Evolutionary conservation across 1,140 invertebrate species (phyloP), one percentile per base, ranked within the genome.

Genomic region (Latrodectus geometricus): DNA sequence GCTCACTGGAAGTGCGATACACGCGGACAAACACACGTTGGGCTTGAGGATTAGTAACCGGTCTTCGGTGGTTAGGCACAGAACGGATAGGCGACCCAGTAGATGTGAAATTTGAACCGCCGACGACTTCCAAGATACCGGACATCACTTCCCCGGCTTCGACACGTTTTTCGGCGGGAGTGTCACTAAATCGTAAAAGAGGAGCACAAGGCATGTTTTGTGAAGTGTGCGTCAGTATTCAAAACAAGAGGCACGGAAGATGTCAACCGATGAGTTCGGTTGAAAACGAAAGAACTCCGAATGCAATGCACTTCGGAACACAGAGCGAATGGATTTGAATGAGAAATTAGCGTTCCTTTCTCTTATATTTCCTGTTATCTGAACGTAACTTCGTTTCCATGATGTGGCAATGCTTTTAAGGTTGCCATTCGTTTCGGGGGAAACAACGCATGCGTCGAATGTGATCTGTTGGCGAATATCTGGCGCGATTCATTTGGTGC

Each of bases 1-100:
- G 87, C 70, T 88, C 87, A 52, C 82, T 88, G 8, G 87, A 88
- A 15, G 87, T 88, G 4, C 76, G 76, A 35, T 88, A 88, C 12
- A 88, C 69, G 4, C 82, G 49, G 7, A 88, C 87, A 66, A 88
- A 88, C 12, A 88, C 78, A 17, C 83, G 74, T n/a, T 88, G 87
- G 15, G n/a, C 15, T 48, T 48, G 50, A 21, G 20, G 48, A 23
- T 12, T 76, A 35, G 49, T 35, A n/a, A 49, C 50, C 5, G 35
- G 35, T 61, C 17, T 61, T 11, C 54, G 54, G 8, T 61, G 17
- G 54, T 61, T 61, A 17, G 54, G 54, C 17, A 61, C 54, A 9
- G 54, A n/a, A 7, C 35, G 4, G 9, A 49, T 1, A 17, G 23
- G 14, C 14, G 56, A 65, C 8, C 23, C n/a, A 3, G 35, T 35